A percentile compares a stretch with the other conserved stretches of the same genome.
phyloP scores from a whole-genome alignment of 2,797 vertebrate species.

The Eurystomus glaucurus region DNA sequence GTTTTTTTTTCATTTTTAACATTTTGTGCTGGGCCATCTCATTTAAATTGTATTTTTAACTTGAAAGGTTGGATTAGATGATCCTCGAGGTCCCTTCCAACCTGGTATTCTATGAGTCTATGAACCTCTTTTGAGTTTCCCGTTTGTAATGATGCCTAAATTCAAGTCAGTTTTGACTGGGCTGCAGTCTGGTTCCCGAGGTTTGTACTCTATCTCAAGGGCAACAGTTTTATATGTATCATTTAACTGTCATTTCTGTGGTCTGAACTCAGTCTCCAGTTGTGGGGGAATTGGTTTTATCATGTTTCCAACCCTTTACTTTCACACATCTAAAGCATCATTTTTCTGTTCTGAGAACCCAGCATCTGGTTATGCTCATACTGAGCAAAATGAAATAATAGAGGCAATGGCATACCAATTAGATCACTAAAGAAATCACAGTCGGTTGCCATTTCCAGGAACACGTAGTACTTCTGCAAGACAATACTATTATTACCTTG shows the following conservation, averaged over 20 bases:
- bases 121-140: neutral
- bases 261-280: neutral
- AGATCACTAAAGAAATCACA: slow-evolving; percentile 18
- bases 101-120: neutral
- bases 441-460: slow-evolving; percentile 29
- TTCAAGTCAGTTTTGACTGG: neutral
- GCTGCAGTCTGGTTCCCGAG: neutral
- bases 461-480: neutral
- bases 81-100: too few species aligned
- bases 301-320: neutral
- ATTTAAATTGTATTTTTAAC: too few species aligned
- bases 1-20: accelerated
- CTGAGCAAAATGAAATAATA: neutral
- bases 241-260: neutral
- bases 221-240: neutral
- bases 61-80: too few species aligned
- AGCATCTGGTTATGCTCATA: neutral
- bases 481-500: neutral
- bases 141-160: neutral
- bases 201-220: accelerated
- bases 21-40: too few species aligned
- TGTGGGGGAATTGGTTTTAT: neutral
- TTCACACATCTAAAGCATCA: neutral
- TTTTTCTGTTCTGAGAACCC: neutral
- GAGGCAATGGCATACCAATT: neutral